Conservation (phyloP, 1,140 invertebrate genomes). For the Sesamia nonagrioides region DNA sequence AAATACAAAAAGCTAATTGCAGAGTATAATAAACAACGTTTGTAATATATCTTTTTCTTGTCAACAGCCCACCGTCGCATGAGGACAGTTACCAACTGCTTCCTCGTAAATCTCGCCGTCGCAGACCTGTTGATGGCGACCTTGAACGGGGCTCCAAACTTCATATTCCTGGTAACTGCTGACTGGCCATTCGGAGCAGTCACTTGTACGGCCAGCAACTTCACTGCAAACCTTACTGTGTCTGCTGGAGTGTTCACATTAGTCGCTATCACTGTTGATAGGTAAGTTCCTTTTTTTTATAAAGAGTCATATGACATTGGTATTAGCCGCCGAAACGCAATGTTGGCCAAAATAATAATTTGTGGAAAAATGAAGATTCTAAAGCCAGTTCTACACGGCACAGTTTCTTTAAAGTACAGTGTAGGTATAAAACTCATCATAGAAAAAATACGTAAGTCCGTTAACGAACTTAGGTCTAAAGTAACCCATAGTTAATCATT, state of each 20-base stretch:
- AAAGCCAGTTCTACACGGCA: too few species aligned
- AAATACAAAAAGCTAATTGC: not conserved
- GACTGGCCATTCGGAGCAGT: conserved; percentile 95
- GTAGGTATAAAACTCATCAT: too few species aligned
- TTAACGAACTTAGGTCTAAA: too few species aligned
- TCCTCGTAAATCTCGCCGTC: conserved; percentile 96
- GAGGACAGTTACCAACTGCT: conserved; percentile 98
- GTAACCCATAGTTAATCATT: too few species aligned
- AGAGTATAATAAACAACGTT: too few species aligned
- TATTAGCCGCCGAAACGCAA: too few species aligned
- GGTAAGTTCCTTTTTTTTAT: conserved; percentile 86
- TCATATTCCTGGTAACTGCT: conserved; percentile 93
- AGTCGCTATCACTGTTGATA: conserved; percentile 93
- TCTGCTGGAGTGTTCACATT: conserved; percentile 96
- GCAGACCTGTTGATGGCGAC: conserved; percentile 97
- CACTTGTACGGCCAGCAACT: conserved; percentile 96
- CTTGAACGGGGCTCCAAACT: conserved; percentile 97
- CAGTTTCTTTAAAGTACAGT: too few species aligned
- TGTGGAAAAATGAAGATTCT: too few species aligned
- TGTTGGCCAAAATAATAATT: too few species aligned
- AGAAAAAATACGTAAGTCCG: too few species aligned
- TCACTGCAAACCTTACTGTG: conserved; percentile 95
- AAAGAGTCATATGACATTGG: too few species aligned
- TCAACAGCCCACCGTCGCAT: conserved; percentile 93
- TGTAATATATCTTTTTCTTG: conserved; percentile 33